Evolutionary conservation across 2,888 invertebrate species (phyloP).

Genomic region (Torymus auratus): DNA sequence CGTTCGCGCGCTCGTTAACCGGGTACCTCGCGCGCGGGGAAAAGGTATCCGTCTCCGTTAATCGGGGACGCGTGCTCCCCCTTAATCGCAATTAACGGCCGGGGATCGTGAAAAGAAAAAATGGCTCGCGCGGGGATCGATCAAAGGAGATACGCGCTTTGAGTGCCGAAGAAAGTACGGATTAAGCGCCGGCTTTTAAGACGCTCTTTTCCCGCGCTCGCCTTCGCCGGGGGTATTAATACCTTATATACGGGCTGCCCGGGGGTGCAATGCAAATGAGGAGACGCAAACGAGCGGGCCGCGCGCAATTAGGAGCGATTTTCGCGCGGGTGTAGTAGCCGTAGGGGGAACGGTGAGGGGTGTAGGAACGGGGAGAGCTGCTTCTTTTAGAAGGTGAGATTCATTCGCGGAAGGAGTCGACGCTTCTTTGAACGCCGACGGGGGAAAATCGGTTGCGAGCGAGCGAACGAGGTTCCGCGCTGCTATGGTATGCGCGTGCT

Average conservation of each 20-base stretch:
- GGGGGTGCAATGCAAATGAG: conserved; percentile 58
- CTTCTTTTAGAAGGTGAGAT: background rate
- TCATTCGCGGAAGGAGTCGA: background rate
- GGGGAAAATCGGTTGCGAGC: background rate
- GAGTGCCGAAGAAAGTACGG: conserved; percentile 10
- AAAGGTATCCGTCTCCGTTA: too few species aligned
- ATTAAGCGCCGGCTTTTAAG: conserved; percentile 43
- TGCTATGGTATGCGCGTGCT: too few species aligned
- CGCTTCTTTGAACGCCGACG: background rate
- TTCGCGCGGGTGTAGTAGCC: conserved; percentile 17
- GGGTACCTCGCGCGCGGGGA: background rate
- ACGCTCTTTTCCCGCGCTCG: conserved; percentile 6
- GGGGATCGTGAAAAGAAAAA: conserved; percentile 5
- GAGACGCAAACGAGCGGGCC: conserved; percentile 47
- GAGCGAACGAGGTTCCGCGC: background rate
- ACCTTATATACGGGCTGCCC: conserved; percentile 18
- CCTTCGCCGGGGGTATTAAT: conserved; percentile 50
- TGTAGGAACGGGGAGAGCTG: background rate
- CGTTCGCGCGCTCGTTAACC: conserved; percentile 27
- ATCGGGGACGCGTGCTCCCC: background rate
- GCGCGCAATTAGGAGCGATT: conserved; percentile 60
- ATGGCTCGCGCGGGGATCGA: background rate
- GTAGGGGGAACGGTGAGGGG: background rate
- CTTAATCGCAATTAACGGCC: conserved; percentile 36
- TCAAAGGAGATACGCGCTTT: conserved; percentile 7